Percentiles rank a stretch among this genome's conserved stretches.
Conservation (phyloP, 2,113 vertebrate genomes). For the Lynx canadensis region DNA sequence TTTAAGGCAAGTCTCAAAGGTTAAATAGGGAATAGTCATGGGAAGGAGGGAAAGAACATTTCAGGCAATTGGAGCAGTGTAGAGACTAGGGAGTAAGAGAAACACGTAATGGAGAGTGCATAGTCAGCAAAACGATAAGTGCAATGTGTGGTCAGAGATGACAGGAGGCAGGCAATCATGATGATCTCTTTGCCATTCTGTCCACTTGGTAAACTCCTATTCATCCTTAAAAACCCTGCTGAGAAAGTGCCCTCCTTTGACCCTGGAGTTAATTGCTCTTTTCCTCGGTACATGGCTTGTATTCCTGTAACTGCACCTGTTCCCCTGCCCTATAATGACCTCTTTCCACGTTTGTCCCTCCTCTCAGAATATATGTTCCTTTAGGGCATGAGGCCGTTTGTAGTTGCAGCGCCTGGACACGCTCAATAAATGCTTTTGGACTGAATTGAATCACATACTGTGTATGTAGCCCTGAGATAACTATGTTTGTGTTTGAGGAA, state of each 20-base stretch:
- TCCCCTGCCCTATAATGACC: neutral
- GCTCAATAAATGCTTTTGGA: conserved; percentile 33
- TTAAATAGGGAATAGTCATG: neutral
- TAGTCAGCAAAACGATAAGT: neutral
- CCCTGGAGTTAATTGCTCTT: neutral
- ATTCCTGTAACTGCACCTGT: neutral
- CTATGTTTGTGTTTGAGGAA: conserved; percentile 50
- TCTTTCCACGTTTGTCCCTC: neutral
- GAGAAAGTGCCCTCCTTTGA: neutral
- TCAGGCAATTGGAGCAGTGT: neutral
- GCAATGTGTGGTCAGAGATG: neutral
- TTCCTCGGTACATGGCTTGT: neutral
- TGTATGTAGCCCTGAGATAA: conserved; percentile 43
- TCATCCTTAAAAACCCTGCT: conserved; percentile 30
- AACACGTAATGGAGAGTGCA: neutral
- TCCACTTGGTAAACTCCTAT: conserved; percentile 36
- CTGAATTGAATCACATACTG: neutral
- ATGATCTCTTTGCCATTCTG: neutral
- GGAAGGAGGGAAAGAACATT: neutral
- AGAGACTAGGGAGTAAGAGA: neutral
- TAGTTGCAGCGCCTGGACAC: neutral
- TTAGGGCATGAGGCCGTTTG: neutral
- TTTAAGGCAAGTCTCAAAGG: neutral
- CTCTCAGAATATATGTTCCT: neutral
- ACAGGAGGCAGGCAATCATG: neutral